phyloP scores from a whole-genome alignment of 2,888 invertebrate genomes.

The Pheosia tremula region DNA sequence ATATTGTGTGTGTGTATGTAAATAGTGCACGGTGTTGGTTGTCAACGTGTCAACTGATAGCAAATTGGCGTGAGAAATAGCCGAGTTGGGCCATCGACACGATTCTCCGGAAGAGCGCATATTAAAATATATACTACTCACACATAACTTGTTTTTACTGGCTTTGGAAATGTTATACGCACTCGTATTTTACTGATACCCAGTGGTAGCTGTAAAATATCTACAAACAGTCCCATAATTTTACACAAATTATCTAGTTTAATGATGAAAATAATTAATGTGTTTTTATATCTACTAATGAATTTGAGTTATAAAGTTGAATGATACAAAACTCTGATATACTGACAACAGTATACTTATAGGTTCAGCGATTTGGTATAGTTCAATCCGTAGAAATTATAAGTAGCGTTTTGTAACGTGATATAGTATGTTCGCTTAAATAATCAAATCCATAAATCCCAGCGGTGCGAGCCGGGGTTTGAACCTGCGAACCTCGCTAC shows the following conservation, averaged over 20 bases:
- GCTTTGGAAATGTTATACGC: constrained; percentile 30
- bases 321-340: not conserved
- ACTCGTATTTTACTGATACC: constrained; percentile 15
- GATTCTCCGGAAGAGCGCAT: constrained; percentile 41
- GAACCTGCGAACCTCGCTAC: too few species aligned
- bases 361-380: not conserved
- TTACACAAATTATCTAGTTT: constrained; percentile 26
- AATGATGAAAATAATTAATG: constrained; percentile 7
- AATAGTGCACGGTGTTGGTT: constrained; percentile 47
- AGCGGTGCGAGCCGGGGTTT: too few species aligned
- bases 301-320: not conserved
- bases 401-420: too few species aligned
- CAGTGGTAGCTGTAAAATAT: constrained; percentile 16
- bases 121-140: constrained; percentile 29
- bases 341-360: not conserved
- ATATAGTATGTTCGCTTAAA: too few species aligned
- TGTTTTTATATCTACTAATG: constrained; percentile 2
- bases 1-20: constrained; percentile 48
- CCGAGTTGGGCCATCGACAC: constrained; percentile 47
- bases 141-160: constrained; percentile 36
- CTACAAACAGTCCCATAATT: constrained; percentile 19
- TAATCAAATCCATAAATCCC: too few species aligned
- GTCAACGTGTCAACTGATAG: constrained; percentile 59
- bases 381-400: not conserved
- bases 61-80: constrained; percentile 76